Percentiles rank a stretch among this genome's conserved stretches.
Evolutionary conservation across 2,797 vertebrate genomes (phyloP).

Genomic region (Spatula versicolor): DNA sequence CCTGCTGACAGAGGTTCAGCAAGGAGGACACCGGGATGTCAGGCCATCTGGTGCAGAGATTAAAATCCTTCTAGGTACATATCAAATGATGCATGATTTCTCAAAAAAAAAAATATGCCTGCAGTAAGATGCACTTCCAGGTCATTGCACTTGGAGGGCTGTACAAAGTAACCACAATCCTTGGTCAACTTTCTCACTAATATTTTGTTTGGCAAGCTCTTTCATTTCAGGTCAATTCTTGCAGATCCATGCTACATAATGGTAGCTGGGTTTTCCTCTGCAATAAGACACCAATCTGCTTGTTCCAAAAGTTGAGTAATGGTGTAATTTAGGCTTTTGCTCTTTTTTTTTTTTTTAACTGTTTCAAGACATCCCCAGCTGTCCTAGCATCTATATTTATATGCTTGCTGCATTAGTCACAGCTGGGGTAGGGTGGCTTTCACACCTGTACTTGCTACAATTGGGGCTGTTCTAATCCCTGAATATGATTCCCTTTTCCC

Average conservation of each 20-base stretch:
- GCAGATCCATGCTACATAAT: accelerated
- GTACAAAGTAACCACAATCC: neutral
- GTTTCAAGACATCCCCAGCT: neutral
- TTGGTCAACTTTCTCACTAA: neutral
- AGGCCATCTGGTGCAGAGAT: neutral
- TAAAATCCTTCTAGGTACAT: neutral
- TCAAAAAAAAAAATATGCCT: neutral
- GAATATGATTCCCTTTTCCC: accelerated
- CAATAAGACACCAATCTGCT: neutral
- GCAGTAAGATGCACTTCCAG: neutral
- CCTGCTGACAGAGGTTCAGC: neutral
- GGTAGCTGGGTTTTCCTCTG: neutral
- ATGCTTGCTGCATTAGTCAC: accelerated
- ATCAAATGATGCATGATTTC: neutral
- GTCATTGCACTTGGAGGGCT: neutral
- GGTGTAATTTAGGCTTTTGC: neutral
- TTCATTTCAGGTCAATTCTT: neutral
- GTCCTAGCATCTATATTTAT: neutral
- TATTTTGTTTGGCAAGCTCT: neutral
- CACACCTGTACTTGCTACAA: neutral
- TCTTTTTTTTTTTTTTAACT: neutral
- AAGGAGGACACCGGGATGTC: neutral
- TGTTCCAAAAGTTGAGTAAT: neutral
- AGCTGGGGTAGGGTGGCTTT: neutral
- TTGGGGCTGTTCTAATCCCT: accelerated